Evolutionary conservation across 2,888 invertebrate genomes (phyloP).

Genomic region (Lasius fuliginosus): DNA sequence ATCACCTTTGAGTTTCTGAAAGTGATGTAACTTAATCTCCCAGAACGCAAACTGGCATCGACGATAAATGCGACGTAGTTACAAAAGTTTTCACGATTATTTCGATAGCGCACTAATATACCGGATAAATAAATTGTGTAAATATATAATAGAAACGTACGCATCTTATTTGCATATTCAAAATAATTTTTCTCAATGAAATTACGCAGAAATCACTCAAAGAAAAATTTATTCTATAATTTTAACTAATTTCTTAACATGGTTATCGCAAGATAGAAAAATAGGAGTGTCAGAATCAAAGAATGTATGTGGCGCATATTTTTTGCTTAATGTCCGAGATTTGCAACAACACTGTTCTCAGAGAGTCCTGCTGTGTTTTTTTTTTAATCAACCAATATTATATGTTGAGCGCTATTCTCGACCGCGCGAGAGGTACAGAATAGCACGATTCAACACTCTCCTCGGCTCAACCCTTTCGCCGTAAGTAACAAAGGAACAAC

Average conservation of each 20-base stretch:
- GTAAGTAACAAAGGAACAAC: conserved; percentile 64
- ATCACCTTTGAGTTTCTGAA: background rate
- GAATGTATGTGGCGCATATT: background rate
- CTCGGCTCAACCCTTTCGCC: conserved; percentile 67
- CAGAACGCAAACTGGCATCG: background rate
- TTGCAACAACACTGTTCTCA: background rate
- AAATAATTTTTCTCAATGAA: background rate
- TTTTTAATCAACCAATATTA: conserved; percentile 20
- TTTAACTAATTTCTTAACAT: background rate
- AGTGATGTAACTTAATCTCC: conserved; percentile 29
- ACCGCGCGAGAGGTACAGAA: conserved; percentile 6
- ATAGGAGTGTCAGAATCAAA: background rate
- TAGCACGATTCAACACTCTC: conserved; percentile 14
- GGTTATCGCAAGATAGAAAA: background rate
- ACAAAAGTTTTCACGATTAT: background rate
- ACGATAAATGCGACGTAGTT: background rate
- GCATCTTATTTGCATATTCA: background rate
- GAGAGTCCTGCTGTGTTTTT: background rate
- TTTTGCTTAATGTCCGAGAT: background rate
- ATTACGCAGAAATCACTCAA: background rate
- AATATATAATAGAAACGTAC: background rate
- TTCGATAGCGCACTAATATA: background rate
- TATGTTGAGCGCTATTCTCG: background rate
- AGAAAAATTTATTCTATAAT: background rate
- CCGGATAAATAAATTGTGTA: background rate